Evolutionary conservation across 2,888 invertebrate species (phyloP), one percentile per base, ranked within the genome.

Genomic region (Lordiphosa fenestrarum): DNA sequence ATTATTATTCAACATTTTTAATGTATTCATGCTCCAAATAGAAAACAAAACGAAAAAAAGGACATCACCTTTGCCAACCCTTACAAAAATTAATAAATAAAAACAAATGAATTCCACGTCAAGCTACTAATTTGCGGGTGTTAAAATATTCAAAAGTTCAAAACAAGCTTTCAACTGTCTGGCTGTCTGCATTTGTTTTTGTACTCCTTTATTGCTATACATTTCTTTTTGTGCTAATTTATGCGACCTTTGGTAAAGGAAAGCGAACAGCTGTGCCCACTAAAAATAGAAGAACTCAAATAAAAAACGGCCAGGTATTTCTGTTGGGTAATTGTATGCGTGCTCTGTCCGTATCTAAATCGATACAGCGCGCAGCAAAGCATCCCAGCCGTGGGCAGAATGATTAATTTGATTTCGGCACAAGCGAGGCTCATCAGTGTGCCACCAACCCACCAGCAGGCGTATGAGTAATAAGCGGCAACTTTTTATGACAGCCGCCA

Each of bases 351-450:
- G 59, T 62, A 60, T 21, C 44, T 25, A 21, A 41, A 41, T 41
- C 30, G 30, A 30, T 30, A 12, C n/a, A 15, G 30, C 7, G 10
- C 52, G 30, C 46, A 56, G 61, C 36, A 48, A 48, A 52, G 55
- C 51, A 60, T 66, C 35, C 50, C 53, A 73, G 51, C 60, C 63
- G 61, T 66, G 62, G 71, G 55, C 53, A 66, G 58, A 64, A 82
- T 74, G 66, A 83, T 78, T 69, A 74, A 77, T 83, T 68, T 65
- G 61, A 78, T 71, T 62, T 62, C 10, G 30, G 30, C 30, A 30
- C 30, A 30, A 30, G 30, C 52, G 48, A 44, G 12, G 33, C 53
- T 33, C 41, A 64, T 38, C 42, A 38, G 25, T 15, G 15, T 15
- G 12, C 7, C 30, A 19, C 30, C 30, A 30, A 30, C 19, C 25